Evolutionary conservation across 2,797 vertebrate species (phyloP), one percentile per base, ranked within the genome.

Genomic region (Botia almorhae): DNA sequence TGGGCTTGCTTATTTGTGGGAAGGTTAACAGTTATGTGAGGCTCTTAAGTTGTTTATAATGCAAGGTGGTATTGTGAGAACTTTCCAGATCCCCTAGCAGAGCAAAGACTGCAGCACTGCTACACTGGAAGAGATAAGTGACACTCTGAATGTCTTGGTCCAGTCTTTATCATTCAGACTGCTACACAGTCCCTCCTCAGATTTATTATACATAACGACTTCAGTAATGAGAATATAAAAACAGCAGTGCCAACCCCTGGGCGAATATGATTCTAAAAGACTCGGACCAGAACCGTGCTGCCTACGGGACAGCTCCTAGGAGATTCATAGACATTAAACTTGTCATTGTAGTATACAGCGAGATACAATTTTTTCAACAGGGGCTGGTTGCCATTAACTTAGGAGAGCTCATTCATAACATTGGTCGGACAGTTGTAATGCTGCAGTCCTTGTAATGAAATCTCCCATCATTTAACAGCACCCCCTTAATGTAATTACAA

Each of bases 141-240:
- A 65, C 73, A 3, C 17, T 14, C 12, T 16, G n/a, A 51, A 7
- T 2, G 3, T 53, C 74, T 65, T 33, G 4, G 12, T 63, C 17
- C 23, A 26, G 17, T 76, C 50, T 55, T 55, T 46, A 56, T 7
- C n/a, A 51, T 56, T 19, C 21, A 56, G 14, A 53, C 36, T 23
- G 70, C 16, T 33, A 68, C 13, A 46, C 7, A 12, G 16, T 71
- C 58, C 69, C 53, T 19, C 68, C 65, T 19, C 70, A 83, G 63
- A 48, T 29, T 74, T 64, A 21, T 60, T 78, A 81, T 71, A 53
- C 14, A 14, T 64, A 80, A 82, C 16, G 48, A 48, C 60, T 11
- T 46, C 63, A 63, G n/a, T 74, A 68, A 80, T 63, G 74, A 74
- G 33, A 53, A 70, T 33, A 29, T 23, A 75, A 68, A 82, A 56